Conservation (phyloP, 2,888 invertebrate species). For the Papilio elwesi region DNA sequence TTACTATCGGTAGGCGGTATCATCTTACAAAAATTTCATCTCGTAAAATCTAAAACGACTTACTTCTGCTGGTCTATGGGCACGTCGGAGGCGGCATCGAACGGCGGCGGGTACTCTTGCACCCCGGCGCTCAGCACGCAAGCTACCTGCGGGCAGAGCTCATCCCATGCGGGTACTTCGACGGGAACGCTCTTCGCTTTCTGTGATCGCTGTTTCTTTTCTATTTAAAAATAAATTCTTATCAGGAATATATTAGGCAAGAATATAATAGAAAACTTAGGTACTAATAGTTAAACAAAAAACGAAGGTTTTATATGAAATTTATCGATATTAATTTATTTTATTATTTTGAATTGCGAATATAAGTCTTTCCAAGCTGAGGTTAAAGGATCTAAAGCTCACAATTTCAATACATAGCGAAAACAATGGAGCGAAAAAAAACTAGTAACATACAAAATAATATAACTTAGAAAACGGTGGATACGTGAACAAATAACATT, state of each 20-base stretch:
- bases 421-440: not conserved
- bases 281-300: too few species aligned
- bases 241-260: too few species aligned
- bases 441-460: not conserved
- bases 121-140: slow-evolving; percentile 83
- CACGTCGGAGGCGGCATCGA: slow-evolving; percentile 93
- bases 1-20: too few species aligned
- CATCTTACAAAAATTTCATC: too few species aligned
- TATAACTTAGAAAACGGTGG: not conserved
- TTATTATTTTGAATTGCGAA: not conserved
- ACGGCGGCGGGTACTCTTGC: slow-evolving; percentile 87
- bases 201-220: slow-evolving; percentile 51
- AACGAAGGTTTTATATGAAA: too few species aligned
- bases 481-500: not conserved
- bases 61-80: slow-evolving; percentile 96
- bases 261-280: too few species aligned
- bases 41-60: slow-evolving; percentile 43
- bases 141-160: slow-evolving; percentile 85
- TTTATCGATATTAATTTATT: too few species aligned
- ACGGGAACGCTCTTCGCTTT: slow-evolving; percentile 50
- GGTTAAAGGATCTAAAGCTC: not conserved
- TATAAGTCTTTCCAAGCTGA: not conserved
- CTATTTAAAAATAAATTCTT: slow-evolving; percentile 41
- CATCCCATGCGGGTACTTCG: slow-evolving; percentile 85
- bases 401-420: not conserved